Evolutionary conservation across 2,888 invertebrate species (phyloP).

Genomic region (Aricia artaxerxes): DNA sequence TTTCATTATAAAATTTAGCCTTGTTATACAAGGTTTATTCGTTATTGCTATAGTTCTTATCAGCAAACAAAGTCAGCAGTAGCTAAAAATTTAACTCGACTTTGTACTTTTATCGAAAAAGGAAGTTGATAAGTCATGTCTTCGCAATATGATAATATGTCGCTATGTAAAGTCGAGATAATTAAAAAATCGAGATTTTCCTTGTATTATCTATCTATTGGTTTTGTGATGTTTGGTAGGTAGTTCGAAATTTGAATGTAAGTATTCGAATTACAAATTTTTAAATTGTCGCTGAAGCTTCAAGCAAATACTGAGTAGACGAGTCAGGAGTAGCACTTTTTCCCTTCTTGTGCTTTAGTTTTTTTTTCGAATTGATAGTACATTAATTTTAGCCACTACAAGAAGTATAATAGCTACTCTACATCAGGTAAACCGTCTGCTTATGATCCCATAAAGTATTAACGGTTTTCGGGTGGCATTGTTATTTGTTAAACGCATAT

Average conservation of each 20-base stretch:
- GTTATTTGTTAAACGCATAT: not conserved
- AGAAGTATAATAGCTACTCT: not conserved
- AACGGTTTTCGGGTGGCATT: not conserved
- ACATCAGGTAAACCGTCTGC: not conserved
- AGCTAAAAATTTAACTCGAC: not conserved
- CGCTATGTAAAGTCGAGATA: not conserved
- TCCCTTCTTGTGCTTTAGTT: no score
- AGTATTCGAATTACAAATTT: not conserved
- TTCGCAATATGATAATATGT: not conserved
- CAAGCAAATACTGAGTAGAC: no score
- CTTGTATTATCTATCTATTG: not conserved
- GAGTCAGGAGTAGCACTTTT: no score
- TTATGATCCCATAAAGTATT: slow-evolving; percentile 9
- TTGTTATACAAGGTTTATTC: not conserved
- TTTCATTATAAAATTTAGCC: not conserved
- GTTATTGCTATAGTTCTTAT: not conserved
- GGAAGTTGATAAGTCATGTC: not conserved
- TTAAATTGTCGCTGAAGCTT: not conserved
- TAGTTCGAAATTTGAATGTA: not conserved
- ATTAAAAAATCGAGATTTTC: not conserved
- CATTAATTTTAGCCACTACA: no score
- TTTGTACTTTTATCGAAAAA: not conserved
- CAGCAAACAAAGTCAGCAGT: not conserved
- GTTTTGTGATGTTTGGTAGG: not conserved
- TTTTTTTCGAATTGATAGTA: no score